These are phyloP conservation scores for Scytalopus superciliaris DNA, from an alignment of 2,113 vertebrate genomes.

Conservation along the genomic window DNA sequence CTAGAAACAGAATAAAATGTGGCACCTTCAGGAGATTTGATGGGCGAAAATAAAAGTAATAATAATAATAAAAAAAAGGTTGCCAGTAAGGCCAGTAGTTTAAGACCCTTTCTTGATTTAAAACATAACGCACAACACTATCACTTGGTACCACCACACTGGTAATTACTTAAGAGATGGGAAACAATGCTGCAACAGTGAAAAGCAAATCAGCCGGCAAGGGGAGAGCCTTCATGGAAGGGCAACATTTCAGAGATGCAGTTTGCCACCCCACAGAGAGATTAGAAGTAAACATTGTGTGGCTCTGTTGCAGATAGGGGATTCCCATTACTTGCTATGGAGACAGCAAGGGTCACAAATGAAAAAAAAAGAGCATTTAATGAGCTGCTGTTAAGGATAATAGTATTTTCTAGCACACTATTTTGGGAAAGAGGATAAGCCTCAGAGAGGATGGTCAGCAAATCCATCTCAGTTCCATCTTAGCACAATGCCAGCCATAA, in stretches of 20 bases:
- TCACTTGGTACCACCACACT: background rate
- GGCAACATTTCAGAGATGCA: background rate
- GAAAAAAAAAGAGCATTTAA: background rate
- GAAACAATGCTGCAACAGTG: background rate
- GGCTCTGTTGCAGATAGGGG: background rate
- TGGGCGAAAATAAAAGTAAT: fast-evolving
- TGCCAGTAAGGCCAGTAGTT: background rate
- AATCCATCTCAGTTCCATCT: background rate
- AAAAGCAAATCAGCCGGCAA: background rate
- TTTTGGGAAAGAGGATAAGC: background rate
- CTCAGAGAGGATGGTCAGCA: background rate
- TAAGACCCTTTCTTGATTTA: background rate
- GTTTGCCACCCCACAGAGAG: background rate
- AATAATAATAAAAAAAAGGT: too few species aligned
- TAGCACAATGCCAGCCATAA: background rate
- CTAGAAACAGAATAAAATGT: background rate
- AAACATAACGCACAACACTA: background rate
- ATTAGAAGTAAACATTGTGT: background rate
- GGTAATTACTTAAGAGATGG: background rate
- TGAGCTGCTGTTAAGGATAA: background rate
- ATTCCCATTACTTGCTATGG: background rate
- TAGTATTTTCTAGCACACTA: background rate
- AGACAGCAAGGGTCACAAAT: background rate
- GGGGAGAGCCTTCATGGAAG: background rate
- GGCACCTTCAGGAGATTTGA: background rate